A percentile compares a stretch with the other conserved stretches of the same genome.
These are phyloP conservation scores for Aphrophora alni DNA, from an alignment of 2,888 invertebrate species.

Conservation along the genomic window DNA sequence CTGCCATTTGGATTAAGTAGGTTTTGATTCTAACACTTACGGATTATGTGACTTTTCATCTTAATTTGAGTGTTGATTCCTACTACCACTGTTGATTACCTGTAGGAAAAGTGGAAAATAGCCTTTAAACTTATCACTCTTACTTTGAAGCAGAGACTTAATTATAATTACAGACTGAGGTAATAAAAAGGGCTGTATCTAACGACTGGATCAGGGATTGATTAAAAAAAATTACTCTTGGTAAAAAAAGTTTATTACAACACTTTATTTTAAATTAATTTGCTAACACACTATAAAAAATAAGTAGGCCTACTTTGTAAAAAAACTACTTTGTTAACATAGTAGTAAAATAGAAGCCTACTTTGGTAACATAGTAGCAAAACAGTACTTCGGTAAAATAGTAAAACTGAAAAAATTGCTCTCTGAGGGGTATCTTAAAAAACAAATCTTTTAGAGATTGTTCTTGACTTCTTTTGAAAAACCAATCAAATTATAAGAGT, in stretches of 20 bases:
- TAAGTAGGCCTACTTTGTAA: too few relatives aligned
- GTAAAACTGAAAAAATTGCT: background rate
- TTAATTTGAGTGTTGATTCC: conserved; percentile 11
- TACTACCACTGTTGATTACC: conserved; percentile 17
- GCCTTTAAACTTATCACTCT: background rate
- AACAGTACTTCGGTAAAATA: conserved; percentile 4
- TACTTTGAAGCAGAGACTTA: too few relatives aligned
- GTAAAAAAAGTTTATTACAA: too few relatives aligned
- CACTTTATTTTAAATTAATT: conserved; percentile 14
- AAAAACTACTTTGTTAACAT: conserved; percentile 1
- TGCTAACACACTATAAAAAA: too few relatives aligned
- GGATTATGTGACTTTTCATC: background rate
- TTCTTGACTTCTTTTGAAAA: conserved; percentile 1
- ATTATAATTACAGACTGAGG: too few relatives aligned
- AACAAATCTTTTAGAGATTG: conserved; percentile 11
- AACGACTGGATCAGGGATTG: conserved; percentile 3
- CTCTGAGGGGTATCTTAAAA: conserved; percentile 5
- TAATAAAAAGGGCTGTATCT: conserved; percentile 9
- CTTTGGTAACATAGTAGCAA: too few relatives aligned
- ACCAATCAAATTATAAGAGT: background rate
- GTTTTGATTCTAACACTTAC: too few relatives aligned
- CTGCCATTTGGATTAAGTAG: too few relatives aligned
- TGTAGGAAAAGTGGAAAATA: background rate
- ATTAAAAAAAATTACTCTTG: conserved; percentile 9
- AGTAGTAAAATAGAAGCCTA: conserved; percentile 10